These are phyloP conservation scores for Drosophila burlai DNA, from an alignment of 1,140 invertebrate genomes.

Conservation along the genomic window DNA sequence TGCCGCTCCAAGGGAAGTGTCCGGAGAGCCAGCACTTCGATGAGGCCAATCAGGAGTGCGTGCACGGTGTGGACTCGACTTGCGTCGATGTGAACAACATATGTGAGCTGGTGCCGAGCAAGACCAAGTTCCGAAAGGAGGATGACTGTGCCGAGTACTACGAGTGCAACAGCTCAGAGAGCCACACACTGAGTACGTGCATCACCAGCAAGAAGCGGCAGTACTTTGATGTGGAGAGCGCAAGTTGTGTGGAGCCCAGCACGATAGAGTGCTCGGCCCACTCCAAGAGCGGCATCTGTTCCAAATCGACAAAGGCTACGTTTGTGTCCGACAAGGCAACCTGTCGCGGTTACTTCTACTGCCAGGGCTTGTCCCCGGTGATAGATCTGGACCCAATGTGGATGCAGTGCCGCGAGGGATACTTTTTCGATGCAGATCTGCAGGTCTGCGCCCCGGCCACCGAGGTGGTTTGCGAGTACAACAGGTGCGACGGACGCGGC, in stretches of 20 bases:
- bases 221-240: slow-evolving; percentile 64
- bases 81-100: slow-evolving; percentile 73
- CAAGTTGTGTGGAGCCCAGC: slow-evolving; percentile 31
- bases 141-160: slow-evolving; percentile 65
- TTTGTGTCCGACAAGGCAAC: slow-evolving; percentile 52
- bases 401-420: slow-evolving; percentile 64
- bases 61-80: slow-evolving; percentile 38
- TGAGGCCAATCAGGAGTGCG: slow-evolving; percentile 55
- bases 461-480: slow-evolving; percentile 59
- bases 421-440: slow-evolving; percentile 51
- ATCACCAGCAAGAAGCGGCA: not conserved
- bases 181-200: slow-evolving; percentile 28
- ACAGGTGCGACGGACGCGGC: slow-evolving; percentile 79
- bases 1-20: slow-evolving; percentile 39
- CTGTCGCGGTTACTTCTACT: slow-evolving; percentile 77
- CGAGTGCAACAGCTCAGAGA: slow-evolving; percentile 46
- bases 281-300: slow-evolving; percentile 35
- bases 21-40: slow-evolving; percentile 49
- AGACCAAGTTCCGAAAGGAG: slow-evolving; percentile 58
- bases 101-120: slow-evolving; percentile 59
- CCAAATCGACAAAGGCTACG: not conserved
- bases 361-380: slow-evolving; percentile 37
- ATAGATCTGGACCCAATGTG: slow-evolving; percentile 60
- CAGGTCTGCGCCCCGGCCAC: slow-evolving; percentile 46
- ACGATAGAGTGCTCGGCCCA: slow-evolving; percentile 52